Evolutionary conservation across 2,888 invertebrate species (phyloP).

Genomic region (Andrena camellia): DNA sequence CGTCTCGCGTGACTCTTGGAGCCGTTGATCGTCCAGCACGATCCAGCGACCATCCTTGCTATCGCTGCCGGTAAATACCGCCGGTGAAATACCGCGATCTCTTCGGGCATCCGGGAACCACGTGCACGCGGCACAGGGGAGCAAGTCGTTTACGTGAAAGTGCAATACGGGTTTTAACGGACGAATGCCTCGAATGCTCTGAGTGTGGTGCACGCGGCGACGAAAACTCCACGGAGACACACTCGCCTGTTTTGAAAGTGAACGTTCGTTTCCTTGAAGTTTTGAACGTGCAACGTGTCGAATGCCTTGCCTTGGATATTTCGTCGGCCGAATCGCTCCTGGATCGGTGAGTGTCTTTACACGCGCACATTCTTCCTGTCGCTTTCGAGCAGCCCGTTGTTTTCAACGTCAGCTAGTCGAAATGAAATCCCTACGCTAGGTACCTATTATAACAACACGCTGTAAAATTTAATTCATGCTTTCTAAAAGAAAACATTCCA

Average conservation of each 20-base stretch:
- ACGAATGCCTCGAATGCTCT: constrained; percentile 34
- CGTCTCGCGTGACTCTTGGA: constrained; percentile 31
- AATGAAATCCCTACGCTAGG: no score
- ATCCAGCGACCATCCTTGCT: background rate
- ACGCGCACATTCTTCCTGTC: no score
- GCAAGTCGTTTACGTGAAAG: constrained; percentile 38
- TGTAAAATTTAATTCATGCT: no score
- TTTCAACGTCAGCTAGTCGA: no score
- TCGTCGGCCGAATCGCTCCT: constrained; percentile 37
- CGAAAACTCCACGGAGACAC: constrained; percentile 39
- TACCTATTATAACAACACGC: no score
- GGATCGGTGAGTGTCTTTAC: constrained; percentile 64
- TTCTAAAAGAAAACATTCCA: no score
- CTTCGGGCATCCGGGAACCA: background rate
- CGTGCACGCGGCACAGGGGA: background rate
- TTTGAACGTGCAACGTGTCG: constrained; percentile 50
- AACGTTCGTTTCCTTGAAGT: constrained; percentile 63
- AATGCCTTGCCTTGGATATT: constrained; percentile 65
- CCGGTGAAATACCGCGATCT: background rate
- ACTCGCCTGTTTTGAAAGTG: constrained; percentile 63
- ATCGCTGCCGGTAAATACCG: background rate
- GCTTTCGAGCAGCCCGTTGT: no score
- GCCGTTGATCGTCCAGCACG: background rate
- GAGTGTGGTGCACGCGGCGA: constrained; percentile 38
- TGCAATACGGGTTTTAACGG: constrained; percentile 30